phyloP scores from a whole-genome alignment of 2,888 invertebrate species.

The Ectobius pallidus region DNA sequence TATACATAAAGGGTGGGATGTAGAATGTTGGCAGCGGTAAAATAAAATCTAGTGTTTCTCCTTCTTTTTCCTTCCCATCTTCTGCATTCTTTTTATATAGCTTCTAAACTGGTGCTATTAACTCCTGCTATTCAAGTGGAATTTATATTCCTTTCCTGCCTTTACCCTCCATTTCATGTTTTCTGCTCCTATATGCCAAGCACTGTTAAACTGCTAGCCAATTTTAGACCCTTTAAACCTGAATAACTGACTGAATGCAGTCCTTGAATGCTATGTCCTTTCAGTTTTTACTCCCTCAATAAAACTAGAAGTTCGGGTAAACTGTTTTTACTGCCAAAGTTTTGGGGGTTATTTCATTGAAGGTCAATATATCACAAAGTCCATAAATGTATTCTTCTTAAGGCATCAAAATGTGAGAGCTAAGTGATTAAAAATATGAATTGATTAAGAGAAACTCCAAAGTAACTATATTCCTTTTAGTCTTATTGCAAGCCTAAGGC shows the following conservation, averaged over 20 bases:
- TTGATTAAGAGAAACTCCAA: no score
- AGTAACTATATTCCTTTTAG: no score
- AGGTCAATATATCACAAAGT: no score
- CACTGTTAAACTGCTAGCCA: slow-evolving; percentile 14
- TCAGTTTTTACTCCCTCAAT: background rate
- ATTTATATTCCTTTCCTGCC: background rate
- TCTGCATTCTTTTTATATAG: slow-evolving; percentile 33
- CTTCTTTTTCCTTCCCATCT: slow-evolving; percentile 1
- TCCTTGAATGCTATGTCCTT: background rate
- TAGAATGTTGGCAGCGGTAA: slow-evolving; percentile 29
- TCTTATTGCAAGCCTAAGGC: no score
- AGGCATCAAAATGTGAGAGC: no score
- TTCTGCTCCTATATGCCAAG: slow-evolving; percentile 2
- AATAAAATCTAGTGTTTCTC: slow-evolving; percentile 30
- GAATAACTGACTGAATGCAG: background rate
- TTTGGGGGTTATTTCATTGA: no score
- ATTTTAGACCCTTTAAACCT: slow-evolving; percentile 5
- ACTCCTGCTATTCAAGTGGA: slow-evolving; percentile 36
- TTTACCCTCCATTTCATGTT: background rate
- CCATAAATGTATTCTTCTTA: no score
- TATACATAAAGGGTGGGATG: slow-evolving; percentile 35
- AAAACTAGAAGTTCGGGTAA: background rate
- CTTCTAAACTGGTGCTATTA: slow-evolving; percentile 40
- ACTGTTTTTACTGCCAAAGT: no score
- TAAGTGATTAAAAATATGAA: no score